Evolutionary conservation across 2,113 vertebrate genomes (phyloP), one percentile per base, ranked within the genome.

Genomic region (Oreochromis spilurus): DNA sequence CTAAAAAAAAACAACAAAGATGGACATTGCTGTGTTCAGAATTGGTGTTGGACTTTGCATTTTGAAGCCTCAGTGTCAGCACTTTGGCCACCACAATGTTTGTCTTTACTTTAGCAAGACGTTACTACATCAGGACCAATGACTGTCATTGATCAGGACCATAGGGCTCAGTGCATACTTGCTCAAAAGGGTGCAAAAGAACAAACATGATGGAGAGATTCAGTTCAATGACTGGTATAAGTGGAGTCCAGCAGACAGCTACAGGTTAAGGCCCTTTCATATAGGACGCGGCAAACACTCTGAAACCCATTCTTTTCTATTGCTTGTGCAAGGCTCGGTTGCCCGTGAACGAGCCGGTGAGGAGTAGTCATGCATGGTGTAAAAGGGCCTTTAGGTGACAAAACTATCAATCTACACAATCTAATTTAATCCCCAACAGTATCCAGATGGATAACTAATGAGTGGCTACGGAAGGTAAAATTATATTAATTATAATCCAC

Each of bases 311-410:
- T 13, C 0, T 65, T 65, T 38, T 65, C 34, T 34, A 21, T 65
- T 65, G 60, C 19, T 2, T 65, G 60, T 13, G 7, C 4, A 2
- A 65, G 1, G 2, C 34, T 21, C 0, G 6, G 34, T 65, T 65
- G 31, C 0, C 34, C 0, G 2, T 38, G 34, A 3, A 65, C 6
- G 0, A 65, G 19, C 60, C 0, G 2, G 10, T 65, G 34, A 38
- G 36, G 36, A 65, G 60, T 21, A 65, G 19, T 38, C 60, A 13
- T 5, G 60, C 34, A 38, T 38, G 60, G 34, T 2, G 4, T 38
- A 38, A 65, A 65, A 38, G 10, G 10, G 60, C 60, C 34, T 38
- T 65, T 38, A 38, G 6, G 34, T 19, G 3, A 19, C 9, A 48
- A 26, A 48, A 17, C 40, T 26, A 26, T 72, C 21, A 45, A 0